Conservation (phyloP, 2,113 vertebrate genomes). For the Suricata suricatta region DNA sequence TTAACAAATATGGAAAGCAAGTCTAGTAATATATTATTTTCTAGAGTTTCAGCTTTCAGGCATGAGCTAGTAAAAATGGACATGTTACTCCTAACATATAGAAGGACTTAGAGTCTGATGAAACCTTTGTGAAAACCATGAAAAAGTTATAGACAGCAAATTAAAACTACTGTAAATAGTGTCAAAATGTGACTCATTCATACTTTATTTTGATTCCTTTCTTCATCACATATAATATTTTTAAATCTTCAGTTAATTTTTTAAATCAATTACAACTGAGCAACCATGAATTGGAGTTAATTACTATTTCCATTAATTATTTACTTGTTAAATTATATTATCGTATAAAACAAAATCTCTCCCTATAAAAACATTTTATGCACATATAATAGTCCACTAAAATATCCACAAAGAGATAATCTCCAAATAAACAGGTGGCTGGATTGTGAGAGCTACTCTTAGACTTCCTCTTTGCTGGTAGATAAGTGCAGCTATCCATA, state of each 20-base stretch:
- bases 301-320: slow-evolving; percentile 35
- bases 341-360: neutral
- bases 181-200: neutral
- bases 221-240: neutral
- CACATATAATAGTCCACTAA: neutral
- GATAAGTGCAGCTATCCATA: neutral
- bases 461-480: neutral
- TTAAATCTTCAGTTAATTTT: slow-evolving; percentile 12
- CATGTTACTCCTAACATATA: neutral
- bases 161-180: slow-evolving; percentile 5
- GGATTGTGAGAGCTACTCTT: neutral
- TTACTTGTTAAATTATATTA: neutral
- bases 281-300: slow-evolving; percentile 31
- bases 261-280: neutral
- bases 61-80: neutral
- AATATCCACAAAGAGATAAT: neutral
- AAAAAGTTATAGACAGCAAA: neutral
- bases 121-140: slow-evolving; percentile 32
- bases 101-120: neutral
- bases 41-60: slow-evolving; percentile 19
- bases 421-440: neutral
- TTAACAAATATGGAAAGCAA: neutral
- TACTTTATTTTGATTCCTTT: slow-evolving; percentile 4
- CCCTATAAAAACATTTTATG: slow-evolving; percentile 4
- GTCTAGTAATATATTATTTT: neutral